Percentiles rank a stretch among this genome's conserved stretches.
Conservation (phyloP, 2,113 vertebrate genomes). For the Heloderma charlesbogerti region DNA sequence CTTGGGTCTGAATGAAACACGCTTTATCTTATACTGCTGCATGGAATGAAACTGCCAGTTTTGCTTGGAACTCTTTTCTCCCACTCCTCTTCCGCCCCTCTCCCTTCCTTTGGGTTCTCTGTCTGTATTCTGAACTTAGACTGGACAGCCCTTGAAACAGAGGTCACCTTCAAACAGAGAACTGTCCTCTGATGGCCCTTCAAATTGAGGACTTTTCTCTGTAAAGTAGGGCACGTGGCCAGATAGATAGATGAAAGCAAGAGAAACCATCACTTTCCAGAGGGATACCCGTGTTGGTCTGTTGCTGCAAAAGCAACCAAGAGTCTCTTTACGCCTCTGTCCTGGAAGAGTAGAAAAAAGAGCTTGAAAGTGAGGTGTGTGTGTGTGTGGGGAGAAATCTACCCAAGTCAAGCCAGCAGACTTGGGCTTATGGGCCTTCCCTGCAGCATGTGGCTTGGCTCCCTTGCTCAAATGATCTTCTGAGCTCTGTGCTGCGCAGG, state of each 20-base stretch:
- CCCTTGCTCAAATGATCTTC: not conserved
- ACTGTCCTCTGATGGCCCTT: too few species aligned
- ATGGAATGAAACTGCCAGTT: too few species aligned
- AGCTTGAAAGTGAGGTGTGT: not conserved
- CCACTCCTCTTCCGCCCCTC: accelerated
- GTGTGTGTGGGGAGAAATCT: not conserved
- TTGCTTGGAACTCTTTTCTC: too few species aligned
- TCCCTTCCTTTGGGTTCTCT: not conserved
- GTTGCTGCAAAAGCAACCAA: too few species aligned
- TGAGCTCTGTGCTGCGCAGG: not conserved
- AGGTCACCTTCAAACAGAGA: not conserved
- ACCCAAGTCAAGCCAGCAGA: not conserved
- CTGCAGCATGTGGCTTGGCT: not conserved
- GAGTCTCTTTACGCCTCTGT: not conserved
- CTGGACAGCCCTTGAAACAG: not conserved
- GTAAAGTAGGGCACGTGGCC: not conserved
- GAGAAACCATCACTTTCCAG: not conserved
- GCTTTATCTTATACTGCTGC: too few species aligned
- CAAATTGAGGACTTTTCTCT: not conserved
- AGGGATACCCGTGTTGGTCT: too few species aligned
- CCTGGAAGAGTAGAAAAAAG: not conserved
- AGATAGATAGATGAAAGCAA: not conserved
- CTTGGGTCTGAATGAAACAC: too few species aligned
- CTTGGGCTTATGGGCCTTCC: too few species aligned
- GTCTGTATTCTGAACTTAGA: not conserved